Conservation (phyloP, 2,888 invertebrate species). For the Rhamphomyia laevipes region DNA sequence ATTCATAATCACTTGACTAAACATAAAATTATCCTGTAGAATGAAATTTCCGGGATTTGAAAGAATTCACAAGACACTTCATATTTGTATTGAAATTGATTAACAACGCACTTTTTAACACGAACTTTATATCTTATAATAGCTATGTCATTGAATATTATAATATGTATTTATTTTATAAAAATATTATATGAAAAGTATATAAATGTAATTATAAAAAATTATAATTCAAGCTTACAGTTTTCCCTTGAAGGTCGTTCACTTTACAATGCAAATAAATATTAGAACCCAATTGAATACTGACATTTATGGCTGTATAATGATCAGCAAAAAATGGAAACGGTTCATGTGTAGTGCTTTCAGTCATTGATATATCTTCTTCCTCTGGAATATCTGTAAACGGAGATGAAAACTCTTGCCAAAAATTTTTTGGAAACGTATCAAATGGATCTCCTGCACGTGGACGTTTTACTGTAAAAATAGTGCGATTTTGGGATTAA, state of each 20-base stretch:
- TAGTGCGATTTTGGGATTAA: too few relatives aligned
- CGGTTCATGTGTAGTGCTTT: constrained; percentile 51
- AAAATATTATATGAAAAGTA: background rate
- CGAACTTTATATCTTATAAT: too few relatives aligned
- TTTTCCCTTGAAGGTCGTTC: constrained; percentile 57
- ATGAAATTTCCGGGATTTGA: too few relatives aligned
- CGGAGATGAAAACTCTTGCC: constrained; percentile 39
- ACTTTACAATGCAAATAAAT: constrained; percentile 56
- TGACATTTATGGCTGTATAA: constrained; percentile 49
- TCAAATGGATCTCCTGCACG: constrained; percentile 37
- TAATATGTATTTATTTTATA: background rate
- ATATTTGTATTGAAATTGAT: too few relatives aligned
- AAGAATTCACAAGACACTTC: too few relatives aligned
- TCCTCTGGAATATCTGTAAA: constrained; percentile 37
- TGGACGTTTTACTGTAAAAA: constrained; percentile 31
- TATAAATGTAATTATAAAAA: background rate
- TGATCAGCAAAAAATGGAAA: constrained; percentile 61
- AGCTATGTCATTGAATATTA: background rate
- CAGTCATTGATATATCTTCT: constrained; percentile 32
- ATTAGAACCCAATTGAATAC: constrained; percentile 51
- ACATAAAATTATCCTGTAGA: too few relatives aligned
- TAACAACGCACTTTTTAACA: too few relatives aligned
- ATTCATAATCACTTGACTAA: too few relatives aligned
- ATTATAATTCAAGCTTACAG: constrained; percentile 36
- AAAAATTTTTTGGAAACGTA: constrained; percentile 37